Conservation (phyloP, 1,140 invertebrate species). For the Drosophila jambulina region DNA sequence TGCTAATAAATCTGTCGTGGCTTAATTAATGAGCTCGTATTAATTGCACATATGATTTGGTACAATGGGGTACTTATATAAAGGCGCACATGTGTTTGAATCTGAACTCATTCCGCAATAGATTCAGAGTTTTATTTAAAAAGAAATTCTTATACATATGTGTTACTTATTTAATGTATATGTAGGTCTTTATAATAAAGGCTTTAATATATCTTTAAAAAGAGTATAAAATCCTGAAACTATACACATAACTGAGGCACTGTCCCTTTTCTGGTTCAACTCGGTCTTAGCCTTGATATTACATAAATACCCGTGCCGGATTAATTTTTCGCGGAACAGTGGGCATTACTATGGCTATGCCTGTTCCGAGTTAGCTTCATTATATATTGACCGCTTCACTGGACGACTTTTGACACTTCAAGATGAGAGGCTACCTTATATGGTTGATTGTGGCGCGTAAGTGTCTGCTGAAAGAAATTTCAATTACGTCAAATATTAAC, state of each 20-base stretch:
- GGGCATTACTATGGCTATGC: neutral
- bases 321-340: neutral
- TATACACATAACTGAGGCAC: neutral
- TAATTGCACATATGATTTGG: conserved; percentile 4
- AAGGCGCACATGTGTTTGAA: neutral
- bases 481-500: neutral
- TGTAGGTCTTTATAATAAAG: too few relatives aligned
- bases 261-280: neutral
- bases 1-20: conserved; percentile 10
- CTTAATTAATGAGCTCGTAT: conserved; percentile 5
- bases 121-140: neutral
- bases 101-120: neutral
- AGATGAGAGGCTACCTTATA: neutral
- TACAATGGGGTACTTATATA: neutral
- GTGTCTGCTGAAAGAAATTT: neutral
- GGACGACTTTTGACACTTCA: neutral
- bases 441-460: conserved; percentile 7
- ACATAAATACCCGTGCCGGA: neutral
- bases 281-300: neutral
- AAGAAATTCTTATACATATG: neutral
- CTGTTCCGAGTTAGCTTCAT: neutral
- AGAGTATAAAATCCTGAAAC: too few relatives aligned
- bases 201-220: neutral
- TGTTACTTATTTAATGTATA: neutral
- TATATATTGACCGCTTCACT: neutral